Base-by-base conservation (phyloP, 2,888 invertebrate species). In the Temnothorax unifasciatus region DNA sequence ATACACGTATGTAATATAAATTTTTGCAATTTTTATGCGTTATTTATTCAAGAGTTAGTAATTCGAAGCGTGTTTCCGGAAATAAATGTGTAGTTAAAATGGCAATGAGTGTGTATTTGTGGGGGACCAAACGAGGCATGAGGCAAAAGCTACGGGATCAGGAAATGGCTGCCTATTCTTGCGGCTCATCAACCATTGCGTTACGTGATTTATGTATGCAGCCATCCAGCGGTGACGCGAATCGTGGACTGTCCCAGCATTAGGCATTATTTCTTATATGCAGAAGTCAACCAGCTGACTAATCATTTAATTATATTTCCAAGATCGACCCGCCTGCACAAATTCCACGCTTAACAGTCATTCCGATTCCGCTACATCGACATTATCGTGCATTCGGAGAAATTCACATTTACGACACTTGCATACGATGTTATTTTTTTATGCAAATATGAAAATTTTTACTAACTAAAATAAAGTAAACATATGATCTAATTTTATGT, bases 181-280 rank as follows among this genome's bases (percentile, higher is more conserved):
- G 59, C 59, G 59, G 59, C 73, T 81, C 73, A 81, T 81, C 73
- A 81, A 73, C 59, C 73, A 71, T 50, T 69, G 47, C 38, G 47
- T 81, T 81, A 81, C 38, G 73, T 81, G 79, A 81, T 71, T 79
- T 71, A 73, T 81, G 79, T 71, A 61, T 2, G 47, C 47, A 73
- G 73, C 6, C 59, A 79, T 71, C n/a, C 47, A 50, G 34, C n/a
- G 59, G 25, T 81, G 79, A 81, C 79, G 77, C 29, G 59, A 69
- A 79, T 18, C 44, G 25, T 57, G 18, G 34, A 73, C 59, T 81
- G 77, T 73, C 47, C 61, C 69, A 47, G 47, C 44, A 21, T 47
- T 59, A 59, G 57, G 6, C 29, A 13, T 25, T 66, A 13, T n/a
- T 66, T 11, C 41, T 54, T 66, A 47, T 6, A 38, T 50, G 25